phyloP scores from a whole-genome alignment of 1,140 invertebrate species.

The Octopus sinensis region DNA sequence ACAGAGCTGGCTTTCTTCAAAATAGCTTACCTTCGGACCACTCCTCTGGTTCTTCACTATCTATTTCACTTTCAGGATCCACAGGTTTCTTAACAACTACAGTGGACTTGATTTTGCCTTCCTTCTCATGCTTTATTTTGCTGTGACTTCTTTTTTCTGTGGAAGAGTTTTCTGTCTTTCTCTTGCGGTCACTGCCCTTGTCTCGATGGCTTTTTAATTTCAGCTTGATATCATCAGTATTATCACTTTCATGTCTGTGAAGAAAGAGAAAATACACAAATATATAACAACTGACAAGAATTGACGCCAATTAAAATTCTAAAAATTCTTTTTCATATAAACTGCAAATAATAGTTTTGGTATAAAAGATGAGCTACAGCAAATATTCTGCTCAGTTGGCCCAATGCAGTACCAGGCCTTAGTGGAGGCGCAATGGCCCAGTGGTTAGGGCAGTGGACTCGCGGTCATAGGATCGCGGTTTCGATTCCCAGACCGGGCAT shows the following conservation, averaged over 20 bases:
- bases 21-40: slow-evolving; percentile 14
- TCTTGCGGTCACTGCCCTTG: slow-evolving; percentile 21
- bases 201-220: slow-evolving; percentile 30
- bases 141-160: slow-evolving; percentile 25
- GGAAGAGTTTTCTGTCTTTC: slow-evolving; percentile 27
- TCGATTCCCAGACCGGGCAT: too few species aligned
- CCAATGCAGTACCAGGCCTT: too few species aligned
- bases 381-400: too few species aligned
- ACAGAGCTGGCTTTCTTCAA: not conserved
- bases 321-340: too few species aligned
- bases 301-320: too few species aligned
- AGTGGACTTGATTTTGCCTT: slow-evolving; percentile 35
- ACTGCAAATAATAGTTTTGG: too few species aligned
- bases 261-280: slow-evolving; percentile 1
- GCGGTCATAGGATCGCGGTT: too few species aligned
- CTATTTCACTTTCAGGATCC: slow-evolving; percentile 26
- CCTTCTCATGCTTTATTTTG: slow-evolving; percentile 28
- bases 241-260: slow-evolving; percentile 31
- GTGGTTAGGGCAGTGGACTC: too few species aligned
- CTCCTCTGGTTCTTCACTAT: slow-evolving; percentile 26
- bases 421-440: too few species aligned
- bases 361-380: too few species aligned
- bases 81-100: slow-evolving; percentile 33
- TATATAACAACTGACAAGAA: not conserved
- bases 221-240: slow-evolving; percentile 34